Conservation (phyloP, 2,113 vertebrate species). For the Synodontis membranacea region DNA sequence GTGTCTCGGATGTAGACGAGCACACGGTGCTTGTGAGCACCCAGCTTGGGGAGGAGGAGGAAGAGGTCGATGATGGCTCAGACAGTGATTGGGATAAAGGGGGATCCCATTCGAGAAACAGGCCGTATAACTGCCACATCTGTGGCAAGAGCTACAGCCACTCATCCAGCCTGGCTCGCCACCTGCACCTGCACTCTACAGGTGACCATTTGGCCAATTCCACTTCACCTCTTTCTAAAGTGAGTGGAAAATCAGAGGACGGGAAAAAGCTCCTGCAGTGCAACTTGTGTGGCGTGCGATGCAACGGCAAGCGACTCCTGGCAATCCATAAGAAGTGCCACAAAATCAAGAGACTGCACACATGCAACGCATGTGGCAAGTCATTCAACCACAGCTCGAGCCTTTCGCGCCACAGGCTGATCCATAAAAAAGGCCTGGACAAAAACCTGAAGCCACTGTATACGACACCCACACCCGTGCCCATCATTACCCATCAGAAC, state of each 20-base stretch:
- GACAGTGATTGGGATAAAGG: conserved; percentile 62
- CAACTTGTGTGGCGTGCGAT: conserved; percentile 51
- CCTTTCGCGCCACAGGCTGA: conserved; percentile 75
- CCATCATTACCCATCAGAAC: conserved; percentile 48
- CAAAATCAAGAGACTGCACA: conserved; percentile 58
- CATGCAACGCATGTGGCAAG: conserved; percentile 75
- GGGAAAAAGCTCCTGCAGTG: conserved; percentile 51
- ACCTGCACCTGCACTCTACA: conserved; percentile 54
- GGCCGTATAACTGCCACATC: conserved; percentile 71
- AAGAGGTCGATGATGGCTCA: conserved; percentile 49
- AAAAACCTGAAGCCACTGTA: conserved; percentile 48
- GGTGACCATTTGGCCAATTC: conserved; percentile 29
- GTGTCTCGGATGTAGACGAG: conserved; percentile 46
- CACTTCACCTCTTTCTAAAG: conserved; percentile 35
- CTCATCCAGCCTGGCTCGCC: conserved; percentile 76
- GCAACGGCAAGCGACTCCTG: conserved; percentile 54
- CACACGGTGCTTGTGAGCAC: conserved; percentile 64
- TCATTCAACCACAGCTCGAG: conserved; percentile 79
- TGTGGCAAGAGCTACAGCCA: conserved; percentile 79
- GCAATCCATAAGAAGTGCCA: conserved; percentile 58
- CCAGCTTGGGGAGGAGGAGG: conserved; percentile 50
- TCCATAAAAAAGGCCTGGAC: conserved; percentile 73
- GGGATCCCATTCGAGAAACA: conserved; percentile 58
- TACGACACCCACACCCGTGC: conserved; percentile 47
- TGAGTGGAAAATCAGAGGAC: conserved; percentile 23